Base-by-base conservation (phyloP, 2,797 vertebrate species). In the Neostethus bicornis region DNA sequence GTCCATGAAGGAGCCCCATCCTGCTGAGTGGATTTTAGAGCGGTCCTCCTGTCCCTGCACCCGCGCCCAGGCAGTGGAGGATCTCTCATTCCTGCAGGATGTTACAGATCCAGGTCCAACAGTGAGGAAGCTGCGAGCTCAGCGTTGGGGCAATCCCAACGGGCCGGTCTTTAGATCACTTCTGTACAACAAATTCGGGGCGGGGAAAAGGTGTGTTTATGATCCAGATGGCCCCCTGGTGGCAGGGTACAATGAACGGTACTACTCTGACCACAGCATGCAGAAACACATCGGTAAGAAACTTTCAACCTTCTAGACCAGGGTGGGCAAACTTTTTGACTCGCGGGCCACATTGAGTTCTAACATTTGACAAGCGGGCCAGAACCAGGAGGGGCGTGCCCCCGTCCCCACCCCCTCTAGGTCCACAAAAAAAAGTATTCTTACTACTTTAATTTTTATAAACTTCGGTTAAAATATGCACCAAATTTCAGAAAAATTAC, bases 131-230 rank as follows among this genome's bases (percentile, higher is more conserved):
- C 66, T 93, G 42, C 81, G 90, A 59, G 62, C 26, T 24, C 83
- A 88, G 55, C 83, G 90, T 9, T 92, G 90, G 89, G 89, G 89
- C 19, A 78, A 76, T 1, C 14, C 43, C 5, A 56, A 53, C 8
- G 89, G 87, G 0, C 87, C 90, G 7, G 45, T 79, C 10, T 92
- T 93, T 60, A 71, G 68, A 54, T 92, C 92, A 4, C 32, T 92
- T 42, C 83, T 93, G 38, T 72, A 84, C 43, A 93, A 91, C 70
- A 79, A 44, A 21, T 55, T 84, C 2, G 85, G 81, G 3, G 86
- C 93, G 12, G 92, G 85, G 59, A 93, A 89, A 61, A 90, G 87
- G 61, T 94, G 93, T 34, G 84, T 91, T 19, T 94, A 93, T 34
- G 90, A 93, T 32, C 81, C 73, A 1, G 86, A 93, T 1, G 93